These are phyloP conservation scores for Cydia fagiglandana DNA, from an alignment of 1,140 invertebrate species.

Conservation along the genomic window DNA sequence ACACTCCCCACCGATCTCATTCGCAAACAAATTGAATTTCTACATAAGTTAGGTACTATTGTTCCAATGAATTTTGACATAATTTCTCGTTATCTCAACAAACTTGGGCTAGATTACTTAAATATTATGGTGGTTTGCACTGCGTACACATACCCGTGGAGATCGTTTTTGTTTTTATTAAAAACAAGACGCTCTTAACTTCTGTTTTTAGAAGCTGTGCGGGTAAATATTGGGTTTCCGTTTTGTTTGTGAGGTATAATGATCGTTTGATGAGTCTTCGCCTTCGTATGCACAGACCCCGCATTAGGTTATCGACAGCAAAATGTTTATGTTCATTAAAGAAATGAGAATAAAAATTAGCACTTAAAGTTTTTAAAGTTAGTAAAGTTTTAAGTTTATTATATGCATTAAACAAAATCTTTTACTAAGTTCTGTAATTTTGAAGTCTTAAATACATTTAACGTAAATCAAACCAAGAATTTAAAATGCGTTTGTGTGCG, in stretches of 20 bases:
- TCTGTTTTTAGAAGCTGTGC: conserved; percentile 69
- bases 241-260: conserved; percentile 55
- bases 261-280: conserved; percentile 42
- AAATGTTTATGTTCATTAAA: not conserved
- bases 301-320: not conserved
- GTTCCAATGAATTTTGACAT: conserved; percentile 12
- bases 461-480: no score
- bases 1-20: not conserved
- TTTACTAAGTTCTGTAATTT: no score
- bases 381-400: no score
- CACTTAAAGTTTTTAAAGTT: no score
- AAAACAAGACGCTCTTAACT: conserved; percentile 73
- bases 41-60: not conserved
- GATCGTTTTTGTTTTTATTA: conserved; percentile 64
- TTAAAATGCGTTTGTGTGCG: no score
- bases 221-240: conserved; percentile 59
- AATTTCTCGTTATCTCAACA: not conserved
- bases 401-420: no score
- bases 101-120: not conserved
- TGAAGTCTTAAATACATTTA: no score
- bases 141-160: conserved; percentile 34
- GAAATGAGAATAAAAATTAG: no score
- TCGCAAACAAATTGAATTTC: conserved; percentile 13
- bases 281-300: not conserved
- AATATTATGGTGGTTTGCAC: conserved; percentile 5